Conservation (phyloP, 2,888 invertebrate genomes). For the Erebia ligea region DNA sequence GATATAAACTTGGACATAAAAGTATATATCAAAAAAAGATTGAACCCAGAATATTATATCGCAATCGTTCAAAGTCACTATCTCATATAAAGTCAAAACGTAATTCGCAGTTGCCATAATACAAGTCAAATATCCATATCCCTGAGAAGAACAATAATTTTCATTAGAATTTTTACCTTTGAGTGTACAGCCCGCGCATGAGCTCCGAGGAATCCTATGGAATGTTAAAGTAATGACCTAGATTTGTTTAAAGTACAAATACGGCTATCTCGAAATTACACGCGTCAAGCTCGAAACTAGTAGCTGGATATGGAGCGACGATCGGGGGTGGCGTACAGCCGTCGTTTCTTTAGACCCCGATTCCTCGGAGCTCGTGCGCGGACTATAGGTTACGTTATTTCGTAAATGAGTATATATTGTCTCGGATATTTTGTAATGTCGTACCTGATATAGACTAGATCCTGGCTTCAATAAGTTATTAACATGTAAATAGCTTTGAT, state of each 20-base stretch:
- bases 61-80: constrained; percentile 70
- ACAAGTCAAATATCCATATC: constrained; percentile 64
- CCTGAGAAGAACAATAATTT: constrained; percentile 46
- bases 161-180: not conserved
- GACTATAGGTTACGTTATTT: not conserved
- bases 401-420: no score
- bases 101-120: constrained; percentile 60
- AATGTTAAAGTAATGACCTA: no score
- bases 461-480: constrained; percentile 67
- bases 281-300: no score
- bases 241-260: no score
- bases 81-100: constrained; percentile 59
- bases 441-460: constrained; percentile 66
- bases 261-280: no score
- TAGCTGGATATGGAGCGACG: no score
- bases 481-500: constrained; percentile 55
- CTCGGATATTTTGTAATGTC: not conserved
- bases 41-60: constrained; percentile 63
- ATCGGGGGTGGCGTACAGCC: no score
- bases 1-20: constrained; percentile 60
- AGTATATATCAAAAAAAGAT: constrained; percentile 63
- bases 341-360: no score
- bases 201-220: no score
- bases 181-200: no score
- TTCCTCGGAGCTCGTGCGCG: no score